These are phyloP conservation scores for Antechinus stuartii DNA, from an alignment of 2,113 vertebrate species.

Conservation along the genomic window DNA sequence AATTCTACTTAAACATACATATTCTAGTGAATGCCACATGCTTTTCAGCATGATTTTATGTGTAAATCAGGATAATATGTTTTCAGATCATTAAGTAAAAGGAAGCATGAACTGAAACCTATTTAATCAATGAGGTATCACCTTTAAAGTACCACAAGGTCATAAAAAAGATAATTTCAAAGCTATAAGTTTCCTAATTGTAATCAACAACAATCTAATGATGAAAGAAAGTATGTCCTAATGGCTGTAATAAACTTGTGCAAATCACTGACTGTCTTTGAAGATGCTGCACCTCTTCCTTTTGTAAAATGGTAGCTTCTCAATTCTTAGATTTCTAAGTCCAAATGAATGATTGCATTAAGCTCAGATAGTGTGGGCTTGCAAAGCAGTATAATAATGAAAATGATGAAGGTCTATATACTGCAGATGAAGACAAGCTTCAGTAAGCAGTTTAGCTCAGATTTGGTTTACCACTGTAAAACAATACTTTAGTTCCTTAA, in stretches of 20 bases:
- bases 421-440: background rate
- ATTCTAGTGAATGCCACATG: conserved; percentile 88
- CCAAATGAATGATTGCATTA: background rate
- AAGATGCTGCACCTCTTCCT: conserved; percentile 60
- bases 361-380: background rate
- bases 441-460: background rate
- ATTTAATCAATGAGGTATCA: conserved; percentile 94
- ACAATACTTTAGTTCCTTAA: background rate
- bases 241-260: conserved; percentile 80
- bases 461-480: background rate
- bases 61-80: conserved; percentile 95
- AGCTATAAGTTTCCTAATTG: conserved; percentile 91
- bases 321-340: conserved; percentile 39
- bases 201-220: conserved; percentile 93
- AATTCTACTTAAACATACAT: conserved; percentile 92
- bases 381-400: fast-evolving
- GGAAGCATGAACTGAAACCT: conserved; percentile 92
- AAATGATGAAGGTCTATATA: background rate
- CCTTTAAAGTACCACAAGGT: conserved; percentile 92
- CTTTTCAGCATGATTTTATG: conserved; percentile 90
- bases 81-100: conserved; percentile 94
- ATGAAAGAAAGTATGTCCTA: conserved; percentile 80
- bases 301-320: conserved; percentile 40
- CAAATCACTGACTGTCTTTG: conserved; percentile 72
- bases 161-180: conserved; percentile 93